phyloP scores from a whole-genome alignment of 2,797 vertebrate species.

The Scomberomorus guttatus region DNA sequence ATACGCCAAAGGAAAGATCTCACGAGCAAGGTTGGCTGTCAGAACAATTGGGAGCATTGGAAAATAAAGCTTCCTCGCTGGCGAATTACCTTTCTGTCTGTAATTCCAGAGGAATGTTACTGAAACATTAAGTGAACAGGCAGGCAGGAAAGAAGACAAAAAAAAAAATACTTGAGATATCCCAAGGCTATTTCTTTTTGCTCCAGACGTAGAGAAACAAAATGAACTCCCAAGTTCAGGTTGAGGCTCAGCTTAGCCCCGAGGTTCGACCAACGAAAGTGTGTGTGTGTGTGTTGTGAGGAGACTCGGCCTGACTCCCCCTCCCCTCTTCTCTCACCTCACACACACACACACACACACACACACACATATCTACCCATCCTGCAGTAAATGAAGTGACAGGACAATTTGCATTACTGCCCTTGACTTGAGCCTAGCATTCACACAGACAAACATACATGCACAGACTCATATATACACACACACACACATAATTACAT shows the following conservation, averaged over 20 bases:
- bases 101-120: constrained; percentile 70
- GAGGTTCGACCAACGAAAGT: constrained; percentile 60
- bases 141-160: constrained; percentile 51
- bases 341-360: constrained; percentile 34
- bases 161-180: constrained; percentile 49
- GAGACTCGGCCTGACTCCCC: constrained; percentile 46
- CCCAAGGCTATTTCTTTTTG: constrained; percentile 78
- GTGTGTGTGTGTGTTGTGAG: constrained; percentile 56
- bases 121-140: constrained; percentile 73
- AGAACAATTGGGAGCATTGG: constrained; percentile 69
- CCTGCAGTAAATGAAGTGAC: constrained; percentile 77
- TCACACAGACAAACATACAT: constrained; percentile 34
- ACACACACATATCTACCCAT: constrained; percentile 59
- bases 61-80: constrained; percentile 75
- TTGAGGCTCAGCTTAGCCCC: constrained; percentile 79
- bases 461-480: constrained; percentile 22
- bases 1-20: constrained; percentile 63
- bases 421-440: constrained; percentile 48
- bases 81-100: constrained; percentile 79
- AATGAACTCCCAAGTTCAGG: constrained; percentile 84
- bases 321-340: constrained; percentile 59
- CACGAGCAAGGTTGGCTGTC: constrained; percentile 72
- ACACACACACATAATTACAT: constrained; percentile 12
- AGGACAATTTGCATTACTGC: constrained; percentile 78
- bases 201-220: constrained; percentile 79